Conservation (phyloP, 2,888 invertebrate species). For the Scaptomyza parva region DNA sequence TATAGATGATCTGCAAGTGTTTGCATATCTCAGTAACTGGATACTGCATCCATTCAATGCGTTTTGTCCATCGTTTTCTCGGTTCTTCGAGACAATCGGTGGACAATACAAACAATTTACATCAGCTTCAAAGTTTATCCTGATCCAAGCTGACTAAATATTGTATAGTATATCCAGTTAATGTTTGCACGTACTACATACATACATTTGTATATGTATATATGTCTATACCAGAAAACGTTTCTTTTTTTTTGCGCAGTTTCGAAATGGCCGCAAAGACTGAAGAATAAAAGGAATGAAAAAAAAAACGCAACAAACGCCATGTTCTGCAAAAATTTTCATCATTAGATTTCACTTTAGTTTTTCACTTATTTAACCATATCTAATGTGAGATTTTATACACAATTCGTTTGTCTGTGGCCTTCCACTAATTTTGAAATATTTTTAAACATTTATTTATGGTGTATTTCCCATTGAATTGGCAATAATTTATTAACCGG, state of each 20-base stretch:
- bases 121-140: conserved; percentile 42
- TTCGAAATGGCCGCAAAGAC: conserved; percentile 69
- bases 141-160: conserved; percentile 18
- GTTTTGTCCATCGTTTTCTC: conserved; percentile 28
- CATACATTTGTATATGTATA: conserved; percentile 4
- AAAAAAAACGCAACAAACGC: conserved; percentile 56
- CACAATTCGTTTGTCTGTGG: conserved; percentile 19
- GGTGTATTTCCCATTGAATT: conserved; percentile 66
- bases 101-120: conserved; percentile 23
- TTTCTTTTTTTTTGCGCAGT: conserved; percentile 75
- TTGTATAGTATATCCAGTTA: conserved; percentile 8
- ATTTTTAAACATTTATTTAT: conserved; percentile 67
- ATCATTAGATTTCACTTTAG: conserved; percentile 46
- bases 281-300: conserved; percentile 31
- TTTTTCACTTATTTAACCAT: conserved; percentile 44
- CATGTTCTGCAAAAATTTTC: conserved; percentile 58
- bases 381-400: conserved; percentile 20
- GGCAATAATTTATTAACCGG: conserved; percentile 83
- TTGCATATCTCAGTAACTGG: conserved; percentile 49
- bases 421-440: conserved; percentile 33
- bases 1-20: conserved; percentile 5
- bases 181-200: neutral
- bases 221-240: conserved; percentile 31
- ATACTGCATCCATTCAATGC: neutral
- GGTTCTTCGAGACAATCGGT: conserved; percentile 13